Evolutionary conservation across 2,888 invertebrate genomes (phyloP), one percentile per base, ranked within the genome.

Genomic region (Corbicula japonica): DNA sequence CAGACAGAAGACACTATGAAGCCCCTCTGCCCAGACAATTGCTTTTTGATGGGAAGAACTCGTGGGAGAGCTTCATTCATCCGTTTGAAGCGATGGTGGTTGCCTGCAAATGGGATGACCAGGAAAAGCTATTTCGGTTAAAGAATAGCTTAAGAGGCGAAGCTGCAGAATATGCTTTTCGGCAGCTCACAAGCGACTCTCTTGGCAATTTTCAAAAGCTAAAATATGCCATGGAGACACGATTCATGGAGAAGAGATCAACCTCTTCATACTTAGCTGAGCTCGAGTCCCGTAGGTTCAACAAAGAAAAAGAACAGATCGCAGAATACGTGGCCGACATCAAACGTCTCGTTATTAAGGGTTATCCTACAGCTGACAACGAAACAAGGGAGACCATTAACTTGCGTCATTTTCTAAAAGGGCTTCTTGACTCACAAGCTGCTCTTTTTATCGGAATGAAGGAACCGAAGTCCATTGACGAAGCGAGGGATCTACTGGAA

Each of bases 291-390:
- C 68, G 56, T 18, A 68, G 54, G 54, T 28, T 68, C 1, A 68
- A 56, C 34, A 68, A 68, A 41, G 68, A 34, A 23, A 61, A 56
- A 12, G 80, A 73, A 52, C 56, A 69, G 18, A 18, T 73, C 21
- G 34, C 68, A 10, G 73, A 77, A 23, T 80, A 73, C 66, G 66
- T 70, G 15, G 52, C 76, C 21, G 80, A 76, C 28, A 72, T 79
- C 10, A 56, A 66, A 23, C 35, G 46, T 4, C 60, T 78, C 12
- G 63, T 76, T 8, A 18, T 48, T 5, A 71, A 71, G 34, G 41
- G 76, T 12, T 76, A 63, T 50, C 73, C 73, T 1, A 63, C 66
- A 1, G 66, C 73, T 23, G 63, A 79, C 41, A 35, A 21, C 2
- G 23, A 10, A 6, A 79, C 79, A 18, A 18, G 38, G 1, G 70